A percentile compares a stretch with the other conserved stretches of the same genome.
These are phyloP conservation scores for Hylomyscus alleni DNA, from an alignment of 2,797 vertebrate genomes.

Conservation along the genomic window DNA sequence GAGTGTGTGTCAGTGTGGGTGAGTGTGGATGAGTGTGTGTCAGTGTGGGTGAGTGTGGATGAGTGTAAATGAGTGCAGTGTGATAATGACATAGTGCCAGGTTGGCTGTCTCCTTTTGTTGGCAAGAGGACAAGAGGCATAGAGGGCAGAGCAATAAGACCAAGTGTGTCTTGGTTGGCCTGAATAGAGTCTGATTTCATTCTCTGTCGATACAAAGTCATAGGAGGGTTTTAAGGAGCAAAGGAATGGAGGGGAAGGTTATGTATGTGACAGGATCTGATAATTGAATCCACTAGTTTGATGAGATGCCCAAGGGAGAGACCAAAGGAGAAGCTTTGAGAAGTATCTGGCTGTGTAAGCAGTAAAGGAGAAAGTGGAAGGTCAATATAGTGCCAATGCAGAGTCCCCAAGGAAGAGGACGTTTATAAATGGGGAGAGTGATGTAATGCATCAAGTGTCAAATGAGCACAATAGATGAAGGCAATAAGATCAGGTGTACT, in stretches of 20 bases:
- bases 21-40: too few species aligned
- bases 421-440: conserved; percentile 8
- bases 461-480: not conserved
- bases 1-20: too few species aligned
- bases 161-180: not conserved
- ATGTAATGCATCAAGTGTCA: conserved; percentile 34
- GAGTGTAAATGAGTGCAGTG: not conserved
- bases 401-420: conserved; percentile 11
- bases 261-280: conserved; percentile 51
- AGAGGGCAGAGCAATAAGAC: not conserved
- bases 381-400: not conserved
- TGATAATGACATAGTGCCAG: not conserved
- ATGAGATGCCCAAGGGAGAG: conserved; percentile 21
- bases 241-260: not conserved
- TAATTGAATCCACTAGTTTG: conserved; percentile 39
- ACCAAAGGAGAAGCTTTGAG: conserved; percentile 34
- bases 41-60: too few species aligned
- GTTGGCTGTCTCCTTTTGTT: too few species aligned
- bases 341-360: conserved; percentile 23
- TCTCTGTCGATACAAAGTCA: conserved; percentile 8
- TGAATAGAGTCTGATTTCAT: conserved; percentile 44
- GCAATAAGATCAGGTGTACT: not conserved
- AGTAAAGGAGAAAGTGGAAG: conserved; percentile 47
- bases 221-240: not conserved
- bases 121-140: too few species aligned